Evolutionary conservation across 1,140 invertebrate species (phyloP), one percentile per base, ranked within the genome.

Genomic region (Platorchestia sp.): DNA sequence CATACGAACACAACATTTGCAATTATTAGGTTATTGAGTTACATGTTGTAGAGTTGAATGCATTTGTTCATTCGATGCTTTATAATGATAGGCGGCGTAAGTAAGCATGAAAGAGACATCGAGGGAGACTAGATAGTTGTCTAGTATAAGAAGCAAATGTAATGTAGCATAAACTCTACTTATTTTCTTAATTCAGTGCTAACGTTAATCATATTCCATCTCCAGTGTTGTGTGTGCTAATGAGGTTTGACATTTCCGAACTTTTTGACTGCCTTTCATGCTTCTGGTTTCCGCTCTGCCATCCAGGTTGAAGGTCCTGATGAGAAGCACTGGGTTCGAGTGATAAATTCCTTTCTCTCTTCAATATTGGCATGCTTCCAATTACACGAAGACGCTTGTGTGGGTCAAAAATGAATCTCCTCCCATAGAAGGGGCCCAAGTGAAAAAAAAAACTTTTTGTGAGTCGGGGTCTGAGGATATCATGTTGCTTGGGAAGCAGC

Each of bases 281-380:
- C 59, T 36, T 3, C 10, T 36, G 3, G 59, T 22, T 10, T 75
- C 27, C 3, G 27, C 14, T 75, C 27, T 27, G 1, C 59, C 36
- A 27, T 36, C 10, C 36, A 14, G 10, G 59, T 19, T 75, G 59
- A 75, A 75, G 59, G 7, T 75, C 59, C 36, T 75, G 59, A 22
- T 75, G 59, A 75, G 59, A 36, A 75, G 59, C n/a, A n/a, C 59
- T 75, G 27, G 10, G 59, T 45, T 45, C 91, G 40, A n/a, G 22
- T 10, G 40, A n/a, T 44, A 93, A 93, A 93, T 93, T 93, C 27
- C 59, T 75, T 75, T 1, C 27, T 93, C 45, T 47, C 91, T 93
- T 44, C 91, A 93, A 93, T 93, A 93, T 47, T 93, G 44, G 91
- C 91, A 47, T 93, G 44, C 91, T 93, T 93, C 91, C 91, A 93